Evolutionary conservation across 2,113 vertebrate species (phyloP).

Genomic region (Clinocottus analis): DNA sequence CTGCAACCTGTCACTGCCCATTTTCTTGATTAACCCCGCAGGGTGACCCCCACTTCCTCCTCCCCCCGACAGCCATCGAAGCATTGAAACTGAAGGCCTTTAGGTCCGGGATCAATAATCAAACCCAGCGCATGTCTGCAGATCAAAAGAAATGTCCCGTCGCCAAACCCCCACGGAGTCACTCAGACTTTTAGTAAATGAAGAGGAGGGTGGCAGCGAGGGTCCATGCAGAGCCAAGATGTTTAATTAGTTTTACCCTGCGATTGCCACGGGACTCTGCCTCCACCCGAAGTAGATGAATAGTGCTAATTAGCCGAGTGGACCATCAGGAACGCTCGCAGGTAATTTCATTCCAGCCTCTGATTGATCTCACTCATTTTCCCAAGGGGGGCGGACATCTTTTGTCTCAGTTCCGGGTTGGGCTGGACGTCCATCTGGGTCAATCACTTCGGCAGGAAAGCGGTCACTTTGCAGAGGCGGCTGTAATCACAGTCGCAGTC

Average conservation of each 20-base stretch:
- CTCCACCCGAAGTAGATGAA: slow-evolving; percentile 50
- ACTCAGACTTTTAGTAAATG: slow-evolving; percentile 40
- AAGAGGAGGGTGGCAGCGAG: slow-evolving; percentile 24
- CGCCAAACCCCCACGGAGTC: slow-evolving; percentile 13
- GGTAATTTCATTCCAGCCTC: slow-evolving; percentile 60
- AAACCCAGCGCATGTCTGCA: slow-evolving; percentile 17
- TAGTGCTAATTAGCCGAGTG: slow-evolving; percentile 74
- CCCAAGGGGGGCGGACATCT: slow-evolving; percentile 30
- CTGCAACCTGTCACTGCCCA: slow-evolving; percentile 47
- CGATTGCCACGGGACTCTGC: slow-evolving; percentile 36
- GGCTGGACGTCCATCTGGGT: slow-evolving; percentile 31
- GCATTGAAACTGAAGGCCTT: slow-evolving; percentile 40
- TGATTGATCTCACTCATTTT: slow-evolving; percentile 62
- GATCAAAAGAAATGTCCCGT: not conserved
- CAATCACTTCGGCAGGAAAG: not conserved
- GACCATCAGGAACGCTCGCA: slow-evolving; percentile 54
- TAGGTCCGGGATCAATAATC: slow-evolving; percentile 66
- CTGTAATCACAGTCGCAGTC: not conserved
- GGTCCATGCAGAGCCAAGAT: slow-evolving; percentile 21
- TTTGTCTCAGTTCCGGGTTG: slow-evolving; percentile 45
- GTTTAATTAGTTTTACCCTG: slow-evolving; percentile 70
- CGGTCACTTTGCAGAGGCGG: slow-evolving; percentile 2
- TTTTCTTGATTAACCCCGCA: slow-evolving; percentile 60
- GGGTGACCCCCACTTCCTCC: slow-evolving; percentile 45
- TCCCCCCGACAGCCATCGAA: slow-evolving; percentile 38